These are phyloP conservation scores for Gambusia holbrooki DNA, from an alignment of 2,113 vertebrate species.

Conservation along the genomic window DNA sequence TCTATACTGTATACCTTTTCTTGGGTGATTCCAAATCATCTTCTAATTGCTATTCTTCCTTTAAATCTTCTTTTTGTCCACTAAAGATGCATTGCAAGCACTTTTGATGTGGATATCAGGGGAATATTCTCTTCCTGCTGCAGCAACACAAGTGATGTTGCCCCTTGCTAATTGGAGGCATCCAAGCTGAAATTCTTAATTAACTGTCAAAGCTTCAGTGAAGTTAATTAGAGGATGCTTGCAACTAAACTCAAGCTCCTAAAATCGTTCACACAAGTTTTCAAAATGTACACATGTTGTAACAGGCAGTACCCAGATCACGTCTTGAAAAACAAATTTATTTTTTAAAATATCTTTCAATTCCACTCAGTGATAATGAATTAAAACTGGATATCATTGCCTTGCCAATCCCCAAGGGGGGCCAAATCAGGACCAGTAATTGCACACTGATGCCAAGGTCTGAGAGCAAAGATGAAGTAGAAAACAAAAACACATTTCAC, in stretches of 20 bases:
- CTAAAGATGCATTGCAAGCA: slow-evolving; percentile 59
- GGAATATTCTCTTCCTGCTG: slow-evolving; percentile 69
- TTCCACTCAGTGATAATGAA: not conserved
- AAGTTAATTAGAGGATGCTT: slow-evolving; percentile 86
- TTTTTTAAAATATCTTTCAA: not conserved
- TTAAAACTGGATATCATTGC: not conserved
- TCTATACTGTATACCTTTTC: not conserved
- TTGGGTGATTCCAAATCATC: slow-evolving; percentile 3
- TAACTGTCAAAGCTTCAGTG: slow-evolving; percentile 82
- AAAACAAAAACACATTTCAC: not conserved
- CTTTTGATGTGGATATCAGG: slow-evolving; percentile 57
- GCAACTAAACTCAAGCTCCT: slow-evolving; percentile 78
- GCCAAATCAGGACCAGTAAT: not conserved
- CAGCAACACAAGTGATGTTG: slow-evolving; percentile 74
- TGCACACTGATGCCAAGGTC: not conserved
- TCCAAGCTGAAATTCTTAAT: slow-evolving; percentile 86
- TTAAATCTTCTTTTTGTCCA: slow-evolving; percentile 39
- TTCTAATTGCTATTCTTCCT: not conserved
- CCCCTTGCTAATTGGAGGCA: slow-evolving; percentile 84
- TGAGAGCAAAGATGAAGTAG: not conserved
- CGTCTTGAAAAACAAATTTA: not conserved
- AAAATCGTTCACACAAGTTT: slow-evolving; percentile 74
- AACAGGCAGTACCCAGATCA: not conserved
- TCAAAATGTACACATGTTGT: not conserved
- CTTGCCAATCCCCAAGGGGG: not conserved